These are phyloP conservation scores for Pandemis corylana DNA, from an alignment of 2,888 invertebrate species.

Conservation along the genomic window DNA sequence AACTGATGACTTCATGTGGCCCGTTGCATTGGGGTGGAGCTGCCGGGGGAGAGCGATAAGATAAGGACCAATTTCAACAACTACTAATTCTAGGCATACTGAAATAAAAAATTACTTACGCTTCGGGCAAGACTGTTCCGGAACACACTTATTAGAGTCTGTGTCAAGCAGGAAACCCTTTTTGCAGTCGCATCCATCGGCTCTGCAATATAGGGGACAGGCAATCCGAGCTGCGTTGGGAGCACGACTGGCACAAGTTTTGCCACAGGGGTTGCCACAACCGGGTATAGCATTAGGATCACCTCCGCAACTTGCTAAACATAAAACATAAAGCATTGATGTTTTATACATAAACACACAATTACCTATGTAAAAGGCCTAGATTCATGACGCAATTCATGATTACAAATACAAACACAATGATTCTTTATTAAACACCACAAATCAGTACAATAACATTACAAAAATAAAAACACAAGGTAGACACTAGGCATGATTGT, in stretches of 20 bases:
- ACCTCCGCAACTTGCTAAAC: slow-evolving; percentile 29
- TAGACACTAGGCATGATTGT: too few species aligned
- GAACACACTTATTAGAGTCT: slow-evolving; percentile 29
- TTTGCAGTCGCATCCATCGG: slow-evolving; percentile 35
- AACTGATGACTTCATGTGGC: slow-evolving; percentile 21
- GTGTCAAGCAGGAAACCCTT: slow-evolving; percentile 24
- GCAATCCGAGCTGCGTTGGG: slow-evolving; percentile 11
- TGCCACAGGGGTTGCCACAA: slow-evolving; percentile 35
- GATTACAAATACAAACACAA: too few species aligned
- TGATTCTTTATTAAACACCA: too few species aligned
- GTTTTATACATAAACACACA: background rate
- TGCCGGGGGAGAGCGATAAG: slow-evolving; percentile 3
- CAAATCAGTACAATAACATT: too few species aligned
- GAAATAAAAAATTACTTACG: slow-evolving; percentile 9
- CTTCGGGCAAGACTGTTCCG: slow-evolving; percentile 19
- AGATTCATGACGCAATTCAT: too few species aligned
- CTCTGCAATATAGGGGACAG: slow-evolving; percentile 25
- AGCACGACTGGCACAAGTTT: slow-evolving; percentile 21
- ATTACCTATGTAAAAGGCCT: too few species aligned
- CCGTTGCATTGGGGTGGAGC: slow-evolving; percentile 21
- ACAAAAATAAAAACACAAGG: too few species aligned
- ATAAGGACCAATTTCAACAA: background rate
- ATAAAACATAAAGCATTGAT: background rate
- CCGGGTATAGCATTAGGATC: slow-evolving; percentile 24
- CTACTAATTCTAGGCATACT: too few species aligned